Conservation (phyloP, 2,797 vertebrate species). For the Enteromius treurensis region DNA sequence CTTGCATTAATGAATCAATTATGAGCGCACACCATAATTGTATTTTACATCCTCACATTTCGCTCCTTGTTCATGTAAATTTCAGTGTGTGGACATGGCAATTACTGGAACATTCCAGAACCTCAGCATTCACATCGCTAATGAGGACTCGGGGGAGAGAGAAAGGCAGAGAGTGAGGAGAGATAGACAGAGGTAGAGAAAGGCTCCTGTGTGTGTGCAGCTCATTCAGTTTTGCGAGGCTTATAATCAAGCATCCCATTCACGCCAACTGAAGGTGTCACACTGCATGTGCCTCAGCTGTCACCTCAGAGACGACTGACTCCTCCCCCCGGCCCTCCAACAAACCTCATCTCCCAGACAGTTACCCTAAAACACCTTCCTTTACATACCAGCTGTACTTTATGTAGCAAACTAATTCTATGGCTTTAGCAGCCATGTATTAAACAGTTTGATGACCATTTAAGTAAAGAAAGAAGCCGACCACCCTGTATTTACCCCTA, state of each 20-base stretch:
- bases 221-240: constrained; percentile 64
- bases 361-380: constrained; percentile 25
- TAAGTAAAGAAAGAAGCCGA: neutral
- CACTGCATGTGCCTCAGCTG: constrained; percentile 44
- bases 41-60: constrained; percentile 56
- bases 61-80: constrained; percentile 50
- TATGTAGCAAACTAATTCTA: neutral
- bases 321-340: constrained; percentile 30
- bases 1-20: constrained; percentile 61
- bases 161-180: constrained; percentile 21
- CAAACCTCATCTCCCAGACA: constrained; percentile 28
- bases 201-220: constrained; percentile 60
- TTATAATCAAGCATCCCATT: constrained; percentile 75
- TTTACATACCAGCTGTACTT: neutral
- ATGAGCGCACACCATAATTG: constrained; percentile 50
- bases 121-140: constrained; percentile 68
- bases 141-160: constrained; percentile 72
- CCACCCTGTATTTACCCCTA: neutral
- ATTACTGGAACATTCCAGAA: constrained; percentile 67
- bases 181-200: constrained; percentile 6
- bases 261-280: constrained; percentile 60
- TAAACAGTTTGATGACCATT: neutral
- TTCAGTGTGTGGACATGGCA: constrained; percentile 54
- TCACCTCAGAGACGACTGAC: constrained; percentile 39
- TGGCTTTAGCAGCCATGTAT: neutral